Percentiles rank a stretch among this genome's conserved stretches.
Conservation (phyloP, 2,113 vertebrate species). For the Aptenodytes forsteri region DNA sequence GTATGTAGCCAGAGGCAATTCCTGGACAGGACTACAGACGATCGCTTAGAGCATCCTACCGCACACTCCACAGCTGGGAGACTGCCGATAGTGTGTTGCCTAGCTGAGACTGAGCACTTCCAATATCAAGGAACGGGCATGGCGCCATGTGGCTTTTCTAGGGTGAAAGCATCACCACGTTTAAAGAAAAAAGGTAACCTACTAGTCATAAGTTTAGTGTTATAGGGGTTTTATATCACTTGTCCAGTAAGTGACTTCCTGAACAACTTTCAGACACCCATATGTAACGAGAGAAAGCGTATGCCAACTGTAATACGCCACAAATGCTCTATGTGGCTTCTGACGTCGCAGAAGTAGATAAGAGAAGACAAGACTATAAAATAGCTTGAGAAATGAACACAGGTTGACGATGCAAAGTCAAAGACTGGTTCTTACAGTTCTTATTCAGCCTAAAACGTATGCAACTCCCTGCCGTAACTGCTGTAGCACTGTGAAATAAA, state of each 20-base stretch:
- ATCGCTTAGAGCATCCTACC: too few species aligned
- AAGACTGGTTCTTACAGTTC: background rate
- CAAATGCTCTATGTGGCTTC: background rate
- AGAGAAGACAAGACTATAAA: background rate
- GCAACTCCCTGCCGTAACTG: background rate
- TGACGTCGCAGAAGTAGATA: background rate
- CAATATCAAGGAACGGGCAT: accelerated
- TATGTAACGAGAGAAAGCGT: accelerated
- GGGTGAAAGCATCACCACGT: too few species aligned
- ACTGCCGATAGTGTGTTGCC: accelerated
- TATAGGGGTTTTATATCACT: background rate
- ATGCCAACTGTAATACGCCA: too few species aligned
- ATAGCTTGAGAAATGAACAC: background rate
- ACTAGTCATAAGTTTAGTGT: background rate
- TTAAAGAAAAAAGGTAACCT: background rate
- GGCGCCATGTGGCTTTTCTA: background rate
- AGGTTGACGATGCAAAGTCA: background rate
- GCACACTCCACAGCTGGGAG: background rate
- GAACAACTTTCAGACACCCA: background rate
- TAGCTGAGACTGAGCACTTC: background rate
- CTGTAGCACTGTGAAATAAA: background rate
- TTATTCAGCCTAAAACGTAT: background rate
- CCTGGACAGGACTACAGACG: accelerated
- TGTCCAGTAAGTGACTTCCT: background rate
- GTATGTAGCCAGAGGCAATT: background rate